A percentile compares a stretch with the other conserved stretches of the same genome.
Evolutionary conservation across 2,797 vertebrate species (phyloP).

Genomic region (Lycodopsis pacificus): DNA sequence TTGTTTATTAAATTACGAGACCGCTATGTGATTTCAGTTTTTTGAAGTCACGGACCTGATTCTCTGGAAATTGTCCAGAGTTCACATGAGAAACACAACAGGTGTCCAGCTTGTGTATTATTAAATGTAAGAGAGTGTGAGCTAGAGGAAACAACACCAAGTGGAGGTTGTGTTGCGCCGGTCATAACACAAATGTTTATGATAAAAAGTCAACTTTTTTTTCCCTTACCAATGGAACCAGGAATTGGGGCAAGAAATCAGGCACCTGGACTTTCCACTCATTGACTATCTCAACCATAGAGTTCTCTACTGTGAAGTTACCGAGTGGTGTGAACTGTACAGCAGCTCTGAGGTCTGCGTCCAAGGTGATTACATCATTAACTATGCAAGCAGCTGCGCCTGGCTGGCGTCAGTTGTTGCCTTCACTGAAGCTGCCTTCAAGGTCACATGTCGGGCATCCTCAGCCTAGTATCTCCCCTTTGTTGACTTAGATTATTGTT

Average conservation of each 20-base stretch:
- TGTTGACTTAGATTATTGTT: constrained; percentile 1
- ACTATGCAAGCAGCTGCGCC: not conserved
- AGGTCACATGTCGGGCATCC: not conserved
- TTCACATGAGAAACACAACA: no score
- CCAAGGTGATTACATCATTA: constrained; percentile 6
- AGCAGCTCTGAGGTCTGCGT: not conserved
- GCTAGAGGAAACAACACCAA: not conserved
- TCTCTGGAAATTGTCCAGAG: not conserved
- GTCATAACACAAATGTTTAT: not conserved
- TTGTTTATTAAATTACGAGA: not conserved
- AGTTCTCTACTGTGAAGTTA: not conserved
- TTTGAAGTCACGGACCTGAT: not conserved
- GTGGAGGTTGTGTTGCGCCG: not conserved
- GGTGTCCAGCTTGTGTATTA: not conserved
- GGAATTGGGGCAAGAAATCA: not conserved
- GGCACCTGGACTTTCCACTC: not conserved
- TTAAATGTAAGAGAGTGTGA: not conserved
- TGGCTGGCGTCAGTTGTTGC: not conserved
- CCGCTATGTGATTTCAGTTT: no score
- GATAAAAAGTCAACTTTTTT: no score
- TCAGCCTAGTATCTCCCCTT: not conserved
- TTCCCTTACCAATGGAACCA: not conserved
- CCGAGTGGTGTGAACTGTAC: not conserved
- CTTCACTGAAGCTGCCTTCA: not conserved
- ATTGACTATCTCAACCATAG: not conserved